Percentiles rank a stretch among this genome's conserved stretches.
These are phyloP conservation scores for Cottoperca gobio DNA, from an alignment of 2,797 vertebrate species.

Conservation along the genomic window DNA sequence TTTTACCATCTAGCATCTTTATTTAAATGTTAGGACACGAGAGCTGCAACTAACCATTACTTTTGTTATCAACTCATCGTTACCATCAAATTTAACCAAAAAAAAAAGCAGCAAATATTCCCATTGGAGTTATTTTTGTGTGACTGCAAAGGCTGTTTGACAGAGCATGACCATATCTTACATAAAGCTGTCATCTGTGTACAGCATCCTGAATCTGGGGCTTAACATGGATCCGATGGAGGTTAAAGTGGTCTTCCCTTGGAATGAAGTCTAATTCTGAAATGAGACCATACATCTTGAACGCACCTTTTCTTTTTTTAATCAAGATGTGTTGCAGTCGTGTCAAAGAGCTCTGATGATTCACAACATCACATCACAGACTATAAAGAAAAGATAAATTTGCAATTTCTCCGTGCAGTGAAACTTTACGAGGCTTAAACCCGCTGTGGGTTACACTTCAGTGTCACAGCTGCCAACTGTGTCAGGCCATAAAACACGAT, in stretches of 20 bases:
- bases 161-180: neutral
- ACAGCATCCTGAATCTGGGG: neutral
- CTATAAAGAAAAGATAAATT: conserved; percentile 13
- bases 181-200: neutral
- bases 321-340: neutral
- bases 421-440: conserved; percentile 39
- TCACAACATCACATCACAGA: conserved; percentile 2
- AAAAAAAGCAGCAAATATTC: neutral
- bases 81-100: neutral
- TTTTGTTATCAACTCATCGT: neutral
- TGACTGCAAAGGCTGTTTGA: neutral
- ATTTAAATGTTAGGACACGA: neutral
- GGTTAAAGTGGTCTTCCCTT: neutral
- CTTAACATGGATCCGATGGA: neutral
- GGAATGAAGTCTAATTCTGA: neutral
- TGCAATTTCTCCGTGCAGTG: conserved; percentile 8
- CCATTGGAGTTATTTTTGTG: neutral
- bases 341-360: neutral
- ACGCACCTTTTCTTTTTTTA: neutral
- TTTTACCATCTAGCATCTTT: neutral
- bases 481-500: conserved; percentile 58
- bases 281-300: neutral
- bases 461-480: conserved; percentile 51
- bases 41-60: neutral
- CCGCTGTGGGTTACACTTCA: conserved; percentile 18